Conservation (phyloP, 2,888 invertebrate species). For the Andricus quercusramuli region DNA sequence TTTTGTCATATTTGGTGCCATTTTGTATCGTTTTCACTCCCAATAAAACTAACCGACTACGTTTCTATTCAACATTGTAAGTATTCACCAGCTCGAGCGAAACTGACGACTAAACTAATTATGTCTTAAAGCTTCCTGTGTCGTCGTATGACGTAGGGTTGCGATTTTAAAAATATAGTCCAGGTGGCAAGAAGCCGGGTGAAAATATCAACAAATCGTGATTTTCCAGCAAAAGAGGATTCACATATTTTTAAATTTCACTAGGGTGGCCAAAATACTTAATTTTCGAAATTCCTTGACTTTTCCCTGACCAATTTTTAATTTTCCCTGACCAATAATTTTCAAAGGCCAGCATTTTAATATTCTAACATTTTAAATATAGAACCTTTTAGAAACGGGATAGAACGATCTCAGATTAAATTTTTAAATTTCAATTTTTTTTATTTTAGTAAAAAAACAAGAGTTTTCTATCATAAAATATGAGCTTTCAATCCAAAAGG, state of each 20-base stretch:
- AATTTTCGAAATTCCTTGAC: too few species aligned
- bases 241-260: neutral
- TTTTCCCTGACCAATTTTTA: too few species aligned
- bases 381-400: too few species aligned
- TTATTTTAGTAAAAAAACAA: too few species aligned
- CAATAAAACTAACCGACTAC: slow-evolving; percentile 1
- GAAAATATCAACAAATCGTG: neutral
- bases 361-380: too few species aligned
- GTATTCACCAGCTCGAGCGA: slow-evolving; percentile 58
- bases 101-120: slow-evolving; percentile 61
- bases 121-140: slow-evolving; percentile 43
- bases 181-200: neutral
- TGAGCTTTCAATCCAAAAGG: too few species aligned
- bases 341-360: too few species aligned
- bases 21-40: slow-evolving; percentile 49
- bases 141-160: slow-evolving; percentile 50
- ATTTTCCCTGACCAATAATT: too few species aligned
- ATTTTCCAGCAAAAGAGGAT: neutral
- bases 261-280: too few species aligned
- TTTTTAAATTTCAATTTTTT: too few species aligned
- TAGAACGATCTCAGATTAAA: too few species aligned
- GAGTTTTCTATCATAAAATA: too few species aligned
- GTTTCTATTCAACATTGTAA: slow-evolving; percentile 59
- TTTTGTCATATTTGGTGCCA: slow-evolving; percentile 60
- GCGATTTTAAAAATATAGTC: slow-evolving; percentile 49